Base-by-base conservation (phyloP, 2,113 vertebrate genomes). In the Sorex fumeus region DNA sequence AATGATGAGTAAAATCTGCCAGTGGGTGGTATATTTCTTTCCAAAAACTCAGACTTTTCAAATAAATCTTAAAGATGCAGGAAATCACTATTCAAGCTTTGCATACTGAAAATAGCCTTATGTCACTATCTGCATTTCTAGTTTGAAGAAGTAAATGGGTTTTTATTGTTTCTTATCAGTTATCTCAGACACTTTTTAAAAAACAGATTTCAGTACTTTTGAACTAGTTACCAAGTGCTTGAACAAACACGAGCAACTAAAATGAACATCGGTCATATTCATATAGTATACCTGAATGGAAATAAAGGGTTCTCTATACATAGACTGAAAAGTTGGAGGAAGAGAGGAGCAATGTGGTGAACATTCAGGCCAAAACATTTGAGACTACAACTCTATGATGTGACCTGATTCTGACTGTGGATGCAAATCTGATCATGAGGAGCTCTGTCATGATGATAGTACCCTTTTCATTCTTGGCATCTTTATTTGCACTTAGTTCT, bases 21-120 rank as follows among this genome's bases (percentile, higher is more conserved):
- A 89, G 94, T 92, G 87, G 69, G 95, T 95, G 84, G 92, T 91
- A 93, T 87, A 89, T 84, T 91, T 88, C 71, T 93, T 91, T 95
- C 78, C 27, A 66, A 92, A 95, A 88, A 13, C 13, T 50, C 36
- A 80, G 53, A 2, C 40, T 84, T 34, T 67, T 89, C 62, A 28
- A 50, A 87, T 81, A 92, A 83, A 93, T 84, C 80, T 94, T 92
- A 89, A 92, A 95, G 72, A 84, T 74, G 11, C 34, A 81, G 53
- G 90, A 91, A 93, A 80, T 75, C 69, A 82, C 60, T 83, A 57
- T 76, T 95, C 36, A 32, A 87, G 16, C 57, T 91, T 60, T 27
- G 1, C 62, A 15, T 50, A 69, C 19, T 94, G 83, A 77, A 83
- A 84, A 84, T 53, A 21, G 71, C 69, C 84, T 85, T 43, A 40